These are phyloP conservation scores for Globia sparganii DNA, from an alignment of 2,888 invertebrate genomes.

Conservation along the genomic window DNA sequence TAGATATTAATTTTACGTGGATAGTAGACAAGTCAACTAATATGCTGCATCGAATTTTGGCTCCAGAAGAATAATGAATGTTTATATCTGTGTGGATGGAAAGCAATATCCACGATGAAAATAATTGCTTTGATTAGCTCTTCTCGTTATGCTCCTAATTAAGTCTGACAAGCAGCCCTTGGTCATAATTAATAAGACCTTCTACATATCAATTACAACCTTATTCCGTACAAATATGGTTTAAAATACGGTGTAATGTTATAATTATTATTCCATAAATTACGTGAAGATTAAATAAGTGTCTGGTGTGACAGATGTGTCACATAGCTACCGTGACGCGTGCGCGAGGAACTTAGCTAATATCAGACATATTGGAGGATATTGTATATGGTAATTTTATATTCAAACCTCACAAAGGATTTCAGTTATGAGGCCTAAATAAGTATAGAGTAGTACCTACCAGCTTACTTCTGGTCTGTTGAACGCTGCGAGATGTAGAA, in stretches of 20 bases:
- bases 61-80: neutral
- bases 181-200: constrained; percentile 4
- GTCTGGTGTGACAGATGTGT: constrained; percentile 6
- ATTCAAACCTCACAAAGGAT: constrained; percentile 12
- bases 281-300: constrained; percentile 1
- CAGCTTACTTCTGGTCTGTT: neutral
- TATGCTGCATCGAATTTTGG: neutral
- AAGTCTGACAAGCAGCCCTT: neutral
- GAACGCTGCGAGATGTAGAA: neutral
- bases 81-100: neutral
- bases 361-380: constrained; percentile 14
- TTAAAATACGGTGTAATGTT: constrained; percentile 1
- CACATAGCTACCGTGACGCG: neutral
- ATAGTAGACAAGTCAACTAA: neutral
- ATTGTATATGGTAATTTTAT: constrained; percentile 5
- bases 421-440: neutral
- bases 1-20: neutral
- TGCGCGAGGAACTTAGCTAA: constrained; percentile 21
- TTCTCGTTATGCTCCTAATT: neutral
- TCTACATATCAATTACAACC: constrained; percentile 2
- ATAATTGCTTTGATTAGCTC: neutral
- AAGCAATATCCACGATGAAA: neutral
- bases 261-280: constrained; percentile 16
- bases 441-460: neutral
- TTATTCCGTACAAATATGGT: neutral